Evolutionary conservation across 2,888 invertebrate species (phyloP).

Genomic region (Eristalinus sepulchralis): DNA sequence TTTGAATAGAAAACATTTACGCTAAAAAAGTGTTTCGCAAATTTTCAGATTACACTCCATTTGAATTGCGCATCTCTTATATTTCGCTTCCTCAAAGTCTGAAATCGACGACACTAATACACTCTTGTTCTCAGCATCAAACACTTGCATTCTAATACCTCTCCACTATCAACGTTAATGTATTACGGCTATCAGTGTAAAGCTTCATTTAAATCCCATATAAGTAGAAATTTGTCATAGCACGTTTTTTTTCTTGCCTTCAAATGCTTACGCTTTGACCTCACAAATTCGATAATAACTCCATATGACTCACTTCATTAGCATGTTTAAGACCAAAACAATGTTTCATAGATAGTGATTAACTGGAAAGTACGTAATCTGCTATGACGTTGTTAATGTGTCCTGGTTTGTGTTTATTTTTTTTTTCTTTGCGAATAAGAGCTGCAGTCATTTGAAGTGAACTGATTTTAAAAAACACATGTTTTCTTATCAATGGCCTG

Average conservation of each 20-base stretch:
- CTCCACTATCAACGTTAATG: not conserved
- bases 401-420: not conserved
- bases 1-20: too few species aligned
- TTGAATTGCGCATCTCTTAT: too few species aligned
- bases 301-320: not conserved
- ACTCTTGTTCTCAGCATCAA: not conserved
- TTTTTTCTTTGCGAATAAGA: too few species aligned
- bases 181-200: not conserved
- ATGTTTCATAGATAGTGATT: not conserved
- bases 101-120: not conserved
- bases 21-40: too few species aligned
- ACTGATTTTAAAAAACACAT: too few species aligned
- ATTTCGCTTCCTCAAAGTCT: not conserved
- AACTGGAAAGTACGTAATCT: not conserved
- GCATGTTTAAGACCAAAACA: not conserved
- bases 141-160: not conserved
- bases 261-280: not conserved
- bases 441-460: too few species aligned
- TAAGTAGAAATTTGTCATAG: not conserved
- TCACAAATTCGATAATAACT: not conserved
- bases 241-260: not conserved
- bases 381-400: not conserved
- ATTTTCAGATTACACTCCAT: too few species aligned
- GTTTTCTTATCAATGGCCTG: too few species aligned
- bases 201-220: not conserved